Conservation (phyloP, 2,888 invertebrate species). For the Carpatolechia fugitivella region DNA sequence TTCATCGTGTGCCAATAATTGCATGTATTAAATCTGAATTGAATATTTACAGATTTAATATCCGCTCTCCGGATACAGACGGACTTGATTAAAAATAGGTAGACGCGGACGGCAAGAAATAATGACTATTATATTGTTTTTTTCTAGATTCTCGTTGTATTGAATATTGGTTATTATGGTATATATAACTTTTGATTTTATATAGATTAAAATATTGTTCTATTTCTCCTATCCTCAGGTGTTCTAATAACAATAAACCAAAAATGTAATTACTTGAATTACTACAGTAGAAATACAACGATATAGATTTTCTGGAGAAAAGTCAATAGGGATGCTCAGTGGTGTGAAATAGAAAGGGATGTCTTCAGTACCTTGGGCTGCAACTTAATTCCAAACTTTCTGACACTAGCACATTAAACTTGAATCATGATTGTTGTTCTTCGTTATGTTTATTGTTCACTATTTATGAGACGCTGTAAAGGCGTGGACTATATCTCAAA, state of each 20-base stretch:
- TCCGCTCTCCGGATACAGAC: not conserved
- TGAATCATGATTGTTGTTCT: conserved; percentile 32
- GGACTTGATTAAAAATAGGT: not conserved
- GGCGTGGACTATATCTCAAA: not conserved
- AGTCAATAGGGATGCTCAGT: not conserved
- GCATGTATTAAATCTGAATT: too few relatives aligned
- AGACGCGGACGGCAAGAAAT: not conserved
- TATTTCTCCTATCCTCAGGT: too few relatives aligned
- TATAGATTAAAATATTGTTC: too few relatives aligned
- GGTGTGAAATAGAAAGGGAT: not conserved
- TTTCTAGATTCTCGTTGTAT: not conserved
- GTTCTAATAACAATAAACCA: too few relatives aligned
- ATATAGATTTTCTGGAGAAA: too few relatives aligned
- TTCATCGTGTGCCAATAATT: too few relatives aligned
- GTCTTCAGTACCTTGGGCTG: not conserved
- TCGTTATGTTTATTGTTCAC: not conserved
- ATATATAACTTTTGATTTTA: too few relatives aligned
- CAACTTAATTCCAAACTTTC: conserved; percentile 26
- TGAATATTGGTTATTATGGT: too few relatives aligned
- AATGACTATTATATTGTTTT: not conserved
- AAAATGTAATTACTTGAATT: too few relatives aligned
- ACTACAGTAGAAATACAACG: too few relatives aligned
- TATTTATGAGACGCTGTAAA: conserved; percentile 1
- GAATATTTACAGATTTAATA: not conserved
- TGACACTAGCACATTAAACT: conserved; percentile 35